These are phyloP conservation scores for Slavum lentiscoides DNA, from an alignment of 2,888 invertebrate species.

Conservation along the genomic window DNA sequence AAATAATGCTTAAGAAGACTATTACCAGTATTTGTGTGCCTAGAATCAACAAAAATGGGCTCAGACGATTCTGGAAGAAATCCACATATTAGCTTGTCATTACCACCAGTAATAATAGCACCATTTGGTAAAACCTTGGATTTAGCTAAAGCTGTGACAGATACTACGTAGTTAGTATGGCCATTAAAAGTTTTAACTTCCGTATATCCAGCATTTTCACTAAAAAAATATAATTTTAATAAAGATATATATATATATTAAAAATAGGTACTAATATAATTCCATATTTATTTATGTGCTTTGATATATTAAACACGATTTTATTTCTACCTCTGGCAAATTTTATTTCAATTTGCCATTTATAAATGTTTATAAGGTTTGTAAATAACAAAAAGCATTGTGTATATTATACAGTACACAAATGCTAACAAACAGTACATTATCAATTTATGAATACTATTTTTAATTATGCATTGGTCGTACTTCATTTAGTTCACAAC, in stretches of 20 bases:
- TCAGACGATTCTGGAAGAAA: slow-evolving; percentile 73
- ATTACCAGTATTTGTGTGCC: slow-evolving; percentile 75
- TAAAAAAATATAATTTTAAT: slow-evolving; percentile 56
- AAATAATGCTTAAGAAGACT: slow-evolving; percentile 57
- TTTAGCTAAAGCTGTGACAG: slow-evolving; percentile 76
- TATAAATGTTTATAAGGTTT: too few species aligned
- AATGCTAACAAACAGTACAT: too few species aligned
- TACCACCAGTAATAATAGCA: slow-evolving; percentile 84
- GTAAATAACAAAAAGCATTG: too few species aligned
- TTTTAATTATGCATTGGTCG: too few species aligned
- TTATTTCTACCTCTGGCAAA: too few species aligned
- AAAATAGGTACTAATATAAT: too few species aligned
- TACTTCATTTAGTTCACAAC: too few species aligned
- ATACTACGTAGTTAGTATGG: slow-evolving; percentile 83
- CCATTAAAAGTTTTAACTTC: slow-evolving; percentile 74
- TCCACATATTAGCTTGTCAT: slow-evolving; percentile 81
- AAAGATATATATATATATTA: background rate
- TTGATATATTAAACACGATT: too few species aligned
- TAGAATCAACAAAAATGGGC: slow-evolving; percentile 72
- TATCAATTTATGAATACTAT: too few species aligned
- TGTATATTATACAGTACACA: too few species aligned
- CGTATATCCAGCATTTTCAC: slow-evolving; percentile 67
- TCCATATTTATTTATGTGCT: too few species aligned
- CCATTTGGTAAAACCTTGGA: slow-evolving; percentile 73
- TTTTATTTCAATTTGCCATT: too few species aligned